Evolutionary conservation across 1,140 invertebrate species (phyloP).

Genomic region (Portunus trituberculatus): DNA sequence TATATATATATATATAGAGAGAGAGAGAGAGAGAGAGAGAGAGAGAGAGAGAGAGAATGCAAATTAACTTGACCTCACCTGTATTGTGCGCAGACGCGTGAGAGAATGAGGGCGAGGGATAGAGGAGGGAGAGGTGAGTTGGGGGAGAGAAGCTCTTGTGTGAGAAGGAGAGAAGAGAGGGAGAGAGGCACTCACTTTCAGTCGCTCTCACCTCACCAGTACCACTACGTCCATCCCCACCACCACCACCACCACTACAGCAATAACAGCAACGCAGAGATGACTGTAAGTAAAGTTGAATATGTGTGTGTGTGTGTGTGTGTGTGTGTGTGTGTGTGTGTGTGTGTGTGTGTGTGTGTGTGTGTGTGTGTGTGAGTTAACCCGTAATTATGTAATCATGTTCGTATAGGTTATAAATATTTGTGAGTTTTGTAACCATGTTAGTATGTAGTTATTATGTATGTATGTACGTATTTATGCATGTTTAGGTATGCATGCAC

Average conservation of each 20-base stretch:
- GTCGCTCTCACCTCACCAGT: background rate
- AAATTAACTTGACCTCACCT: background rate
- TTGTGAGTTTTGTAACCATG: background rate
- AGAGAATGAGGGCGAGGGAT: background rate
- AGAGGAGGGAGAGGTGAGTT: background rate
- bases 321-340: background rate
- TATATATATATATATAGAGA: background rate
- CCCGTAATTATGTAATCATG: background rate
- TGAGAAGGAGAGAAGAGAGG: background rate
- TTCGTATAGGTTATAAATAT: background rate
- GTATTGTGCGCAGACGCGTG: background rate
- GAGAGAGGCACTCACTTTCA: background rate
- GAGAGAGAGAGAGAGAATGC: background rate
- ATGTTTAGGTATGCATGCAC: background rate
- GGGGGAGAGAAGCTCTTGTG: background rate
- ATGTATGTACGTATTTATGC: background rate
- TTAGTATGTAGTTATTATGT: background rate
- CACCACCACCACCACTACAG: background rate
- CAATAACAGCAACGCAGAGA: background rate
- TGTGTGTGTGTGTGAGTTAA: background rate
- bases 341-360: background rate
- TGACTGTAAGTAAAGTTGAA: background rate
- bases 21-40: constrained; percentile 15
- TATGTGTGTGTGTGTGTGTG: background rate
- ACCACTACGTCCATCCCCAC: background rate